Evolutionary conservation across 2,797 vertebrate genomes (phyloP), one percentile per base, ranked within the genome.

Genomic region (Notamacropus eugenii): DNA sequence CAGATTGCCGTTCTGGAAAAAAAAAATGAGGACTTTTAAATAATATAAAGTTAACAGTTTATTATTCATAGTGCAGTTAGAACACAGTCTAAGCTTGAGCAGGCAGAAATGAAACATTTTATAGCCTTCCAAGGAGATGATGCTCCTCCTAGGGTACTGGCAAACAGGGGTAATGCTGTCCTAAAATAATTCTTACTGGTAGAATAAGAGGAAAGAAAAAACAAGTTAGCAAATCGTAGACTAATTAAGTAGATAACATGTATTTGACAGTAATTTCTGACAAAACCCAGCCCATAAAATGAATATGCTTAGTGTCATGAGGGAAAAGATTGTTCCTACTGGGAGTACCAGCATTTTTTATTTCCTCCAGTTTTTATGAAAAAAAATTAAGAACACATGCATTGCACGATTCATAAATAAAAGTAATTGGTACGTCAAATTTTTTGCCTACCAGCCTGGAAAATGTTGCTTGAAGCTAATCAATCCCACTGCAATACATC

Each of bases 1-100:
- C 99, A 0, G 99, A 99, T 98, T 99, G 99, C 90, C 99, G 99
- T 98, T 99, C 99, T 99, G 98, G 97, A 92, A 55, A 94, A 58
- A 58, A 98, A 96, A 97, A 90, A 95, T 31, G 62, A 90, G 28
- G 59, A 4, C 31, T 58, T 96, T 96, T 54, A 94, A 96, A 96
- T 87, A 87, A 27, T 46, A 50, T n/a, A 92, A 56, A 57, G 55
- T 92, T 22, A 59, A 55, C 29, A 92, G 9, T 92, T 40, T 46
- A 58, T 92, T 27, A 93, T 1, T 55, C 12, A 87, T 56, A 56
- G 90, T 4, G 54, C 29, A 54, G 29, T 10, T 29, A 93, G 62
- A 55, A n/a, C 31, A 92, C 87, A 93, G 8, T n/a, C 59, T 56
- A 52, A 96, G 55, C 54, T 57, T 93, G 54, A 94, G 54, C 29